phyloP scores from a whole-genome alignment of 35 echinoderm and acorn worm species.

The Hemicentrotus pulcherrimus region DNA sequence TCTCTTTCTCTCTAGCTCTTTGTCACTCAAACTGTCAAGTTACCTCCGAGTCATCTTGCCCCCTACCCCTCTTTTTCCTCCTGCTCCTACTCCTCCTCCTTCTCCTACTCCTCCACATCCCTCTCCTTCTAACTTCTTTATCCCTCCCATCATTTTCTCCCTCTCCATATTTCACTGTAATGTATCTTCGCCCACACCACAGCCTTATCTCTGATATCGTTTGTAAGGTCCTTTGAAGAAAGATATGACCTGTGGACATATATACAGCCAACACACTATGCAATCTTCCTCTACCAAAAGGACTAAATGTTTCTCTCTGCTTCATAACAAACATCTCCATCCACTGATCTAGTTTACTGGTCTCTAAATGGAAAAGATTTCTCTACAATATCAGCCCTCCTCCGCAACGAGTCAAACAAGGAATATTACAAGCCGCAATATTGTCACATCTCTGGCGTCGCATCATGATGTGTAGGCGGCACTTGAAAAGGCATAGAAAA shows the following conservation, averaged over 20 bases:
- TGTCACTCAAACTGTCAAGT: no score
- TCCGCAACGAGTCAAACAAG: not conserved
- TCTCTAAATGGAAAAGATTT: not conserved
- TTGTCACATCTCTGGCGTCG: not conserved
- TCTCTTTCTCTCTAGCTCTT: no score
- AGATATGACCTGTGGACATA: not conserved
- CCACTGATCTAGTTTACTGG: not conserved
- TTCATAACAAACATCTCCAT: not conserved
- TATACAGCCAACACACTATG: not conserved
- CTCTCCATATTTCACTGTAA: not conserved
- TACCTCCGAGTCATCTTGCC: no score
- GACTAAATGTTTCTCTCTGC: not conserved
- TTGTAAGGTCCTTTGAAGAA: not conserved
- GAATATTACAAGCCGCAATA: not conserved
- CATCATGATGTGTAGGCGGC: constrained; percentile 15
- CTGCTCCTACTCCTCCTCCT: no score
- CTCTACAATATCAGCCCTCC: not conserved
- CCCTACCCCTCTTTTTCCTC: no score
- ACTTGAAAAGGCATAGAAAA: not conserved
- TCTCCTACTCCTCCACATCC: not conserved
- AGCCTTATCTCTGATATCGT: not conserved
- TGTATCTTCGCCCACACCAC: not conserved
- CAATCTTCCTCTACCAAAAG: not conserved
- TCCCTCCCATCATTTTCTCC: not conserved
- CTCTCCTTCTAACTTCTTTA: not conserved